These are phyloP conservation scores for Pachliopta kotzebuea DNA, from an alignment of 2,888 invertebrate species.

Conservation along the genomic window DNA sequence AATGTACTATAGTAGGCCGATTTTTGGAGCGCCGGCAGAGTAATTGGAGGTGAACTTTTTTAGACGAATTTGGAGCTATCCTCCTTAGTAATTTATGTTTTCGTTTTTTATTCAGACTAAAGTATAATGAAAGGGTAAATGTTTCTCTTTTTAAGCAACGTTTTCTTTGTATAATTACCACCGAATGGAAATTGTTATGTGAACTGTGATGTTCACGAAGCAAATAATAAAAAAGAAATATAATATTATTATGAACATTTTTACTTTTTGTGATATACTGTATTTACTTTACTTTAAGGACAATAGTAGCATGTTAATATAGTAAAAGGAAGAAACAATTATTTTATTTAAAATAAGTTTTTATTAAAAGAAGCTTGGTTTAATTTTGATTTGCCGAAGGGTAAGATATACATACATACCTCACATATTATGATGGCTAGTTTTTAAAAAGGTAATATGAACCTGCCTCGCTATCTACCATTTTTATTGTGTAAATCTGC, in stretches of 20 bases:
- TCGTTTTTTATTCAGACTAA: slow-evolving; percentile 27
- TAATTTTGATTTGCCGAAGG: too few species aligned
- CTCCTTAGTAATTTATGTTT: slow-evolving; percentile 26
- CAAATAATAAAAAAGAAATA: background rate
- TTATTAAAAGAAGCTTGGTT: too few species aligned
- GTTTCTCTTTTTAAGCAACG: slow-evolving; percentile 20
- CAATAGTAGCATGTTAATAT: too few species aligned
- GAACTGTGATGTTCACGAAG: background rate
- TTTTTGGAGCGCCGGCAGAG: slow-evolving; percentile 1
- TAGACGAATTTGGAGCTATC: slow-evolving; percentile 22
- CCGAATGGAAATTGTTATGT: slow-evolving; percentile 12
- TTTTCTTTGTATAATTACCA: slow-evolving; percentile 20
- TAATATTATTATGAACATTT: background rate
- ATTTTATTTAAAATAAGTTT: too few species aligned
- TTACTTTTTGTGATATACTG: too few species aligned
- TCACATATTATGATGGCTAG: too few species aligned
- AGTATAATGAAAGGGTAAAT: slow-evolving; percentile 24
- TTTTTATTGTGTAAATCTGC: too few species aligned
- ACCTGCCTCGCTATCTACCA: too few species aligned
- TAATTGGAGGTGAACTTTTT: slow-evolving; percentile 22
- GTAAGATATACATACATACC: too few species aligned
- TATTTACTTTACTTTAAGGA: too few species aligned
- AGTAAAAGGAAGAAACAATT: too few species aligned
- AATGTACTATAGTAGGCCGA: background rate
- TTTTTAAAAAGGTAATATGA: too few species aligned